Conservation (phyloP, 23 tunicate genomes). For the Trididemnum clinides region DNA sequence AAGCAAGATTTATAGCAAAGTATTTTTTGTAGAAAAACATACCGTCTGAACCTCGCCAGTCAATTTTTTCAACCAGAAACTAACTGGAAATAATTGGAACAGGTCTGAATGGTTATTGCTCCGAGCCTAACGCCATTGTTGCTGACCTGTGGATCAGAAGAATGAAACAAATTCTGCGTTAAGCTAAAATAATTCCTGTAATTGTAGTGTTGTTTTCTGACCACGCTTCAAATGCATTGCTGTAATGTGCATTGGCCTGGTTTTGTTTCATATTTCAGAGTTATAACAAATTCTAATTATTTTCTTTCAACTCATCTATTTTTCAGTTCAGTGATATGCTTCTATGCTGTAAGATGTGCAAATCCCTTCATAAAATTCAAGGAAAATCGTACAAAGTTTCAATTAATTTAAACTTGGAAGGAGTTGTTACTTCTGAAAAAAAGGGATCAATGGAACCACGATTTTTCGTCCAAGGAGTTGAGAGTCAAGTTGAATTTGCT, state of each 20-base stretch:
- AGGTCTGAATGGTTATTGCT: background rate
- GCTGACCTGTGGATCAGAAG: background rate
- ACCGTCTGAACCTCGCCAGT: no score
- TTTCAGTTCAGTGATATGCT: conserved; percentile 91
- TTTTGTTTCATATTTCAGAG: no score
- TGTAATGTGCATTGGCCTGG: no score
- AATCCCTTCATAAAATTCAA: conserved; percentile 49
- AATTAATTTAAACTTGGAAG: background rate
- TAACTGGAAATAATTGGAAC: background rate
- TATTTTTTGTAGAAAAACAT: no score
- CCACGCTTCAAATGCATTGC: no score
- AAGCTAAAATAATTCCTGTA: background rate
- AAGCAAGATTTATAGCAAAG: no score
- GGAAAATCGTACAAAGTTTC: background rate
- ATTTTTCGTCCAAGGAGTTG: conserved; percentile 51
- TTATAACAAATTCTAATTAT: no score
- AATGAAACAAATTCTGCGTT: background rate
- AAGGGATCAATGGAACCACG: background rate
- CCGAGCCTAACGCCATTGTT: background rate
- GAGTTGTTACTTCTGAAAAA: background rate
- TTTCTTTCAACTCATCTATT: background rate
- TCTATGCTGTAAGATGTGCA: conserved; percentile 66
- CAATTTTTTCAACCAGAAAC: no score
- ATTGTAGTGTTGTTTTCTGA: no score
- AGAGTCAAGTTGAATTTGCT: conserved; percentile 52